A percentile compares a stretch with the other conserved stretches of the same genome.
These are phyloP conservation scores for Yponomeuta sedellus DNA, from an alignment of 2,888 invertebrate species.

Conservation along the genomic window DNA sequence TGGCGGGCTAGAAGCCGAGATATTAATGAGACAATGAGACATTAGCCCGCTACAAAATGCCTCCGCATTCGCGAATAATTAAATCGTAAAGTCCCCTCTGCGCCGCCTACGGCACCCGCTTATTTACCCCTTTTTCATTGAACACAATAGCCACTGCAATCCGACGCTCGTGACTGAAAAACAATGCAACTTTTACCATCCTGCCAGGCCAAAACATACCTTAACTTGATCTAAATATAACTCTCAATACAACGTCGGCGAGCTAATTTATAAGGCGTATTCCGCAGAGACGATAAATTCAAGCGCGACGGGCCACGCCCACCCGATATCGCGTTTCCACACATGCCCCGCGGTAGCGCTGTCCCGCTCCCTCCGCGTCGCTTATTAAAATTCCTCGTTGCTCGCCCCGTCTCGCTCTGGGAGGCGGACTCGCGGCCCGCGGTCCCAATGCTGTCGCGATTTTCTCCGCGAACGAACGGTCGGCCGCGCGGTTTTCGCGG, in stretches of 20 bases:
- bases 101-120: constrained; percentile 69
- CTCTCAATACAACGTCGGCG: constrained; percentile 26
- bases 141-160: constrained; percentile 75
- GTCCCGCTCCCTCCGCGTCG: constrained; percentile 69
- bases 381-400: constrained; percentile 74
- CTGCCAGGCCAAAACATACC: constrained; percentile 29
- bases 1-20: constrained; percentile 61
- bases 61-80: constrained; percentile 77
- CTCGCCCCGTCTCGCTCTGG: constrained; percentile 69
- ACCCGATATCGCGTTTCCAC: constrained; percentile 71
- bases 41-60: constrained; percentile 76
- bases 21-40: constrained; percentile 77
- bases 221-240: constrained; percentile 25
- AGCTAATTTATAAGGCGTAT: constrained; percentile 60
- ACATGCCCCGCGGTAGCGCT: constrained; percentile 64
- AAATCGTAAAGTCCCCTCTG: constrained; percentile 76
- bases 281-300: constrained; percentile 69
- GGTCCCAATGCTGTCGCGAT: constrained; percentile 70
- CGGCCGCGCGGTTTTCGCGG: constrained; percentile 43
- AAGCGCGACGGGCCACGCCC: constrained; percentile 74
- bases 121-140: constrained; percentile 77
- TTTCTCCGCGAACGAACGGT: constrained; percentile 68
- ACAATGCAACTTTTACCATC: constrained; percentile 42
- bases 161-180: constrained; percentile 47
- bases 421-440: constrained; percentile 56